phyloP scores from a whole-genome alignment of 2,113 vertebrate species.

The Galemys pyrenaicus region DNA sequence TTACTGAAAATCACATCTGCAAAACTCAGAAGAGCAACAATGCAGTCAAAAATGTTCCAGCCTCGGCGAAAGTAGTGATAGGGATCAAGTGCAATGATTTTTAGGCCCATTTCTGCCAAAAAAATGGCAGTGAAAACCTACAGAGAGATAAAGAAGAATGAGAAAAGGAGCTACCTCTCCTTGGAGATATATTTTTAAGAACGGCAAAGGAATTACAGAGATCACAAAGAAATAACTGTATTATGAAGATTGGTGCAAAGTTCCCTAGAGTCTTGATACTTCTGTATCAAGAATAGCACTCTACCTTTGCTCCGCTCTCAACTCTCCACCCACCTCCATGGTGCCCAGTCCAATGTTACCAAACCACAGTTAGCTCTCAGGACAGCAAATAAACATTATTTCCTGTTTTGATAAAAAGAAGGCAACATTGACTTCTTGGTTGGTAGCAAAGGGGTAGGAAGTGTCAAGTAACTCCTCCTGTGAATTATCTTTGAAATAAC shows the following conservation, averaged over 20 bases:
- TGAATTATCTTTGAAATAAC: neutral
- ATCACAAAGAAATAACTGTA: neutral
- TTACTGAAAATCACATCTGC: slow-evolving; percentile 19
- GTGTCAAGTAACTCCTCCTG: neutral
- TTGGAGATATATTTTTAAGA: neutral
- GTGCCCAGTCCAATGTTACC: neutral
- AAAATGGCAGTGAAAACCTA: slow-evolving; percentile 86
- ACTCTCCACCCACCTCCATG: neutral
- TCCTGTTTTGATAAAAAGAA: neutral
- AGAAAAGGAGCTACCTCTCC: neutral
- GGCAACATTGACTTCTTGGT: neutral
- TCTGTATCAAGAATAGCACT: neutral
- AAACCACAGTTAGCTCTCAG: neutral
- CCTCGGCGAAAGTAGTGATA: slow-evolving; percentile 85
- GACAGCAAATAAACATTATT: neutral
- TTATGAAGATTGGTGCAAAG: neutral
- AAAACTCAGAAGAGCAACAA: slow-evolving; percentile 83
- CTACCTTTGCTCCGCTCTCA: neutral
- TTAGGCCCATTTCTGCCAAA: slow-evolving; percentile 84
- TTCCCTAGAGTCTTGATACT: neutral
- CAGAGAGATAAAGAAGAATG: slow-evolving; percentile 6
- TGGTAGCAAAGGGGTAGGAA: neutral
- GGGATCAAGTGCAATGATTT: slow-evolving; percentile 86
- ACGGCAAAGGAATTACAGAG: neutral
- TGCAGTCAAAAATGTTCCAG: slow-evolving; percentile 87